Base-by-base conservation (phyloP, 2,113 vertebrate genomes). In the Manacus vitellinus region DNA sequence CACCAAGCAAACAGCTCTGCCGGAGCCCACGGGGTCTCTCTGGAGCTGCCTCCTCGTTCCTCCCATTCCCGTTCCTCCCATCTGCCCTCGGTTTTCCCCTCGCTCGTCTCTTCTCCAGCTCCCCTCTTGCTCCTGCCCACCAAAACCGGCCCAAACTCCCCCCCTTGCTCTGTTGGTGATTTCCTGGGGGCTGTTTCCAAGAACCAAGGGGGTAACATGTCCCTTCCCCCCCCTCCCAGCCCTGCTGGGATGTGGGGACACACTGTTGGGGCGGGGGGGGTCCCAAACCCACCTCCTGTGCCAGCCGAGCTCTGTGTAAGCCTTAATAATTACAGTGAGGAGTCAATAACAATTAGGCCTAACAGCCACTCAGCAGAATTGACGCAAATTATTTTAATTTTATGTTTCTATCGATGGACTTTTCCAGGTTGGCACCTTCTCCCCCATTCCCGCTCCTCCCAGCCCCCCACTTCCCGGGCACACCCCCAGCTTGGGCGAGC, bases 311-410 rank as follows among this genome's bases (percentile, higher is more conserved):
- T 92, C 94, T 55, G 49, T 77, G 55, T 84, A 84, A 95, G 88
- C 89, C 89, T 93, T 73, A 88, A 97, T 97, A 97, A 97, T 97
- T 95, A 95, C 89, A 94, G 77, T 44, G 41, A 61, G 0, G 17
- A 94, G 96, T 97, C 97, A 97, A 98, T 98, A 97, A 95, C 97
- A 97, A 97, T 98, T 97, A 97, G 86, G 54, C 84, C 94, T 97
- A 97, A 97, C 96, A 96, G 92, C 96, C 97, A 97, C 97, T 97
- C 97, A 96, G 96, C 96, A 95, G 96, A 96, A 97, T 97, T 97
- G 97, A 97, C 49, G 33, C 94, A 96, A 97, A 98, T 98, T 97
- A 97, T 97, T 98, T 97, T 97, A 97, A 97, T 97, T 96, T 98
- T 97, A 97, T 96, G 96, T 97, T 97, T 95, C 78, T 96, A 97